Conservation (phyloP, 2,797 vertebrate genomes). For the Intellagama lesueurii region DNA sequence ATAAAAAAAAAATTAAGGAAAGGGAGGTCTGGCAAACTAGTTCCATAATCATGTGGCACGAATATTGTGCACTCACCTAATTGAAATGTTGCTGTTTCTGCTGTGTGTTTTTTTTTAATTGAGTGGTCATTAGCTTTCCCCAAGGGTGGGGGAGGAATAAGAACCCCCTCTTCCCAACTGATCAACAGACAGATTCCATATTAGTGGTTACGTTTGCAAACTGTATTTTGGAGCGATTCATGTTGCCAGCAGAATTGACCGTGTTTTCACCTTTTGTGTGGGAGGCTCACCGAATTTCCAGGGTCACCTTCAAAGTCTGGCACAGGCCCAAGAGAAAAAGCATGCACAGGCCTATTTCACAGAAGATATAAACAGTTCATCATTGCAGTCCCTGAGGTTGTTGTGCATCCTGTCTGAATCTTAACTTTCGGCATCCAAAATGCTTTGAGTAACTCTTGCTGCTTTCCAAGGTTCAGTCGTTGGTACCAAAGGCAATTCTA, state of each 20-base stretch:
- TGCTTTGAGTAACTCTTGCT: not conserved
- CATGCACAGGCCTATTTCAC: not conserved
- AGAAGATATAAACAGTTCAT: not conserved
- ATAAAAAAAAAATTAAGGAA: conserved; percentile 16
- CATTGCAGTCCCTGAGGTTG: not conserved
- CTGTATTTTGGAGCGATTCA: conserved; percentile 47
- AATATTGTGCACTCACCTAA: conserved; percentile 62
- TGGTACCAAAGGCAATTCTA: conserved; percentile 24
- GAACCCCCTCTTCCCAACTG: conserved; percentile 38
- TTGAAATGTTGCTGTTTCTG: conserved; percentile 58
- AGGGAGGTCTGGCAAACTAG: conserved; percentile 33
- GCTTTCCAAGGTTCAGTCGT: not conserved
- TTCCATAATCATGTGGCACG: conserved; percentile 60
- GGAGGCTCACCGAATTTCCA: conserved; percentile 56
- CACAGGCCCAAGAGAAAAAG: not conserved
- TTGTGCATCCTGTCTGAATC: not conserved
- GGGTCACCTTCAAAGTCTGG: not conserved
- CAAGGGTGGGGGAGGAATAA: conserved; percentile 16
- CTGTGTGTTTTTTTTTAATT: conserved; percentile 52
- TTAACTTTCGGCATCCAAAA: conserved; percentile 26
- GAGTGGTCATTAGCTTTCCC: conserved; percentile 68
- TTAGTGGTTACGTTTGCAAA: conserved; percentile 60
- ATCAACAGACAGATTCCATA: conserved; percentile 67
- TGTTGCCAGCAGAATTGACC: conserved; percentile 43
- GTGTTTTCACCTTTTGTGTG: conserved; percentile 62